phyloP scores from a whole-genome alignment of 1,140 invertebrate species.

The Atta cephalotes region DNA sequence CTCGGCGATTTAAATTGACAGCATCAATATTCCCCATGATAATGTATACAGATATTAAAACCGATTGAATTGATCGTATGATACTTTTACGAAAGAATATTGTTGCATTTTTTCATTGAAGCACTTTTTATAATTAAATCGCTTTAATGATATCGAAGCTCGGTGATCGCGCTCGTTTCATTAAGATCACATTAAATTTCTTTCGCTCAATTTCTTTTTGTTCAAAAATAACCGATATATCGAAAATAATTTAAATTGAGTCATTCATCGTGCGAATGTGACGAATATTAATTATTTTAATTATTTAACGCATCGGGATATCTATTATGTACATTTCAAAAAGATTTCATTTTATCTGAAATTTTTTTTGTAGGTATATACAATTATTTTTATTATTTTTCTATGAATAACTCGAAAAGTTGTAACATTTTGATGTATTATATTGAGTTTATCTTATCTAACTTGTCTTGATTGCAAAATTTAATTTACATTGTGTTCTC shows the following conservation, averaged over 20 bases:
- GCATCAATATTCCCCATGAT: not conserved
- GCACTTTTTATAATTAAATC: not conserved
- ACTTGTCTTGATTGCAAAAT: not conserved
- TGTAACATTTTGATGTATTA: too few relatives aligned
- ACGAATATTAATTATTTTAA: conserved; percentile 11
- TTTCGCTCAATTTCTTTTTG: not conserved
- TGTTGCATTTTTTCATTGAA: conserved; percentile 1
- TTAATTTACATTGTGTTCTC: not conserved
- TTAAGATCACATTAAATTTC: not conserved
- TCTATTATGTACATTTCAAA: not conserved
- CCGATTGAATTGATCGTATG: not conserved
- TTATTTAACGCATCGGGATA: not conserved
- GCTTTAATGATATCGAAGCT: not conserved
- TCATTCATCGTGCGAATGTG: not conserved
- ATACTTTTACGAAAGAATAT: not conserved
- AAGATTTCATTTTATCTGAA: not conserved
- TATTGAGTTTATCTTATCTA: not conserved
- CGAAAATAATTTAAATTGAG: not conserved
- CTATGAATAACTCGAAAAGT: not conserved
- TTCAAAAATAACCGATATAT: not conserved
- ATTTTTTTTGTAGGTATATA: not conserved
- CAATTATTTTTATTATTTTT: conserved; percentile 14
- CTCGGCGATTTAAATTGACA: not conserved
- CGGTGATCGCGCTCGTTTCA: not conserved
- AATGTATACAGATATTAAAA: not conserved